Base-by-base conservation (phyloP, 53 echinoderm and acorn worm genomes). In the Holothuria leucospilota region DNA sequence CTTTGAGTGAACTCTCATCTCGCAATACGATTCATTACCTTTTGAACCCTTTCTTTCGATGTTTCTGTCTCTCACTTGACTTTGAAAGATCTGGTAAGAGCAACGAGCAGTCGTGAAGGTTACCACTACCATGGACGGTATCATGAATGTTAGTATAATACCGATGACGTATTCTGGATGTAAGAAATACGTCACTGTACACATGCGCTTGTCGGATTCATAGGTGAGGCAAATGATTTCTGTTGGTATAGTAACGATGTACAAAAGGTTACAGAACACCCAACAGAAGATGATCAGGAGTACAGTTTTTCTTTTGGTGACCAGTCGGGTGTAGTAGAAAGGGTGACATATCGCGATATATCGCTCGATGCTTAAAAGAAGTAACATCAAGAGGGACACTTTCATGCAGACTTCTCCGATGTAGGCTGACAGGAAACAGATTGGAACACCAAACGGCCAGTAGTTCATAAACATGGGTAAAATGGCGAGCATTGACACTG, bases 311-410 rank as follows among this genome's bases (percentile, higher is more conserved):
- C 61, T 26, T 26, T 80, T 85, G 20, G 90, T 90, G 28, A 90
- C 90, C 16, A 77, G 23, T 13, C 85, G 85, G 4, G 66, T 64
- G 59, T 90, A 85, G 38, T 78, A 84, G 20, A 90, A 85, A 26
- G 90, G 90, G 56, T 90, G 85, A 20, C 85, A 67, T 14, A 90
- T 85, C 0, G 90, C 90, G 46, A 90, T 90, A 68, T 85, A 90
- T 23, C 90, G 85, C 85, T 90, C 90, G 51, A 85, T 85, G 41
- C 90, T 90, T 7, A 90, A 69, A 2, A 74, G 51, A 39, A 85
- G 73, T 53, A 90, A 63, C 85, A 78, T 90, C 13, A 90, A 65
- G 15, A 90, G 78, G 39, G 90, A 90, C 58, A 90, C 90, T 41
- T 82, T 78, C 62, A 77, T 78, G 63, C 77, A 85, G 0, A 90